These are phyloP conservation scores for Cacoxenus indagator DNA, from an alignment of 2,888 invertebrate genomes.

Conservation along the genomic window DNA sequence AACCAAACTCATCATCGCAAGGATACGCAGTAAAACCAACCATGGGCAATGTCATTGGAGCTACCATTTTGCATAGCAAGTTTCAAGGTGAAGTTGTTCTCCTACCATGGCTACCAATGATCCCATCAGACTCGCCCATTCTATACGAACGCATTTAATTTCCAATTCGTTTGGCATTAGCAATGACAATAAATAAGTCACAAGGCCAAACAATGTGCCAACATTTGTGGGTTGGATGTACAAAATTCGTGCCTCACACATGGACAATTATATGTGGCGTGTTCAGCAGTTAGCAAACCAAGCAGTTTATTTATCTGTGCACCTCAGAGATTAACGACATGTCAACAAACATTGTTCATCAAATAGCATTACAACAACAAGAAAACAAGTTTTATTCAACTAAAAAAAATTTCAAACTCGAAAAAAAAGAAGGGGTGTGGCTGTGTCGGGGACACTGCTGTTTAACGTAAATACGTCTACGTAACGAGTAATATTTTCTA, in stretches of 20 bases:
- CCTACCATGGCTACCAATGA: conserved; percentile 46
- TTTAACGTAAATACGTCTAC: too few species aligned
- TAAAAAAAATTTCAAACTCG: too few species aligned
- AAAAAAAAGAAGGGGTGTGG: too few species aligned
- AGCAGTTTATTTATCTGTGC: conserved; percentile 9
- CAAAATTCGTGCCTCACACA: conserved; percentile 32
- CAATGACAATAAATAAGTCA: conserved; percentile 59
- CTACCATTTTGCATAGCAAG: conserved; percentile 41
- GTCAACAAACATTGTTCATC: neutral
- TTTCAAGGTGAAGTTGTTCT: conserved; percentile 41
- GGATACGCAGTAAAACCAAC: conserved; percentile 48
- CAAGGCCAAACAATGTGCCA: conserved; percentile 56
- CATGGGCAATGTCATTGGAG: conserved; percentile 50
- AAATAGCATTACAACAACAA: neutral
- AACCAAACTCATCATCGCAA: too few species aligned
- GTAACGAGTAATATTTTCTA: too few species aligned
- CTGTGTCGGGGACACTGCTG: too few species aligned
- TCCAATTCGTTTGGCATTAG: conserved; percentile 47
- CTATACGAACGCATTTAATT: conserved; percentile 6
- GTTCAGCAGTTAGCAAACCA: conserved; percentile 20
- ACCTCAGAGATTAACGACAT: neutral
- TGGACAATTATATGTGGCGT: conserved; percentile 22
- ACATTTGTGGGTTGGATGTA: conserved; percentile 50
- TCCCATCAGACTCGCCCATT: conserved; percentile 4
- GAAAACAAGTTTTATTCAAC: too few species aligned